Conservation (phyloP, 2,113 vertebrate genomes). For the Dromiciops gliroides region DNA sequence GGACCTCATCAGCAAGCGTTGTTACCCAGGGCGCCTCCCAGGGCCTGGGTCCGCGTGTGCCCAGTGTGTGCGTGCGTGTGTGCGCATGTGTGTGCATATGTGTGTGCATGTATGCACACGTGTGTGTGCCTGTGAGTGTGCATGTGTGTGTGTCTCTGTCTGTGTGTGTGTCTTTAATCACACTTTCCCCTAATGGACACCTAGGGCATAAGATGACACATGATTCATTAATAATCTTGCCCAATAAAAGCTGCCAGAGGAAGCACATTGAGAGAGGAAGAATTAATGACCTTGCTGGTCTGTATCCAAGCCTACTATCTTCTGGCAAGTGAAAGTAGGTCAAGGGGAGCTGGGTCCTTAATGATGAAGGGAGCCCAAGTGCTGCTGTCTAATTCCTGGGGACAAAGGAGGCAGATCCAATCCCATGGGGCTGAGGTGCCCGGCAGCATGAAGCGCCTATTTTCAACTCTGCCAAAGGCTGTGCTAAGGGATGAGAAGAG, state of each 20-base stretch:
- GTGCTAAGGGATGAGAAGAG: not conserved
- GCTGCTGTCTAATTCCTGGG: conserved; percentile 59
- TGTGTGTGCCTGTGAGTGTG: too few relatives aligned
- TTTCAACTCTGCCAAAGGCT: conserved; percentile 36
- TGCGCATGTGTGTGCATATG: too few relatives aligned
- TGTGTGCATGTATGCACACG: too few relatives aligned
- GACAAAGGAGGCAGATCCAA: conserved; percentile 51
- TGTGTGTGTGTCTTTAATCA: accelerated
- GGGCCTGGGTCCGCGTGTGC: accelerated
- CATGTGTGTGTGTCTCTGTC: too few relatives aligned
- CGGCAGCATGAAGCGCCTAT: not conserved
- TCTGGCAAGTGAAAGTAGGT: conserved; percentile 62
- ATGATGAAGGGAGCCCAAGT: conserved; percentile 16
- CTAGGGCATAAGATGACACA: not conserved
- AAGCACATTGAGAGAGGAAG: not conserved
- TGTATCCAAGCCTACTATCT: conserved; percentile 5
- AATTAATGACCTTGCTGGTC: conserved; percentile 60
- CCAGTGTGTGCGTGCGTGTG: not conserved
- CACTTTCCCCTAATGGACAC: not conserved
- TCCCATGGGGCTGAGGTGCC: not conserved
- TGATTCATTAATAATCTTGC: not conserved
- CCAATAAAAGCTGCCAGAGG: not conserved
- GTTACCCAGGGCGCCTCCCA: not conserved
- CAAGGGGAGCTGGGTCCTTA: conserved; percentile 59
- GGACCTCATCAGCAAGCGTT: not conserved